Base-by-base conservation (phyloP, 1,140 invertebrate species). In the Papilio dardanus region DNA sequence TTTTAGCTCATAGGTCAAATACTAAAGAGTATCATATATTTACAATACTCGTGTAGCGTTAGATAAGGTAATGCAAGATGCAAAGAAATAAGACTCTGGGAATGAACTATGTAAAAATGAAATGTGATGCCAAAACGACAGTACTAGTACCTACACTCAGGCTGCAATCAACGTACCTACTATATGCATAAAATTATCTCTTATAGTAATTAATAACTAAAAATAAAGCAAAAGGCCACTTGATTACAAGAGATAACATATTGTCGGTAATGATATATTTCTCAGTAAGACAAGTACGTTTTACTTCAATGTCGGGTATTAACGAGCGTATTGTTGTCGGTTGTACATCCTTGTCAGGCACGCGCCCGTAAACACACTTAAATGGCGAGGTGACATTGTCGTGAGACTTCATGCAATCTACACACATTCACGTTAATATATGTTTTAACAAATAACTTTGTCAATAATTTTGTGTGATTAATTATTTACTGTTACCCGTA, bases 251-350 rank as follows among this genome's bases (percentile, higher is more conserved):
- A 62, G 54, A 62, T 62, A 62, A 62, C 54, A 62, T 14, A 62
- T 62, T 28, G 54, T 62, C 54, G 54, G 54, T 62, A 62, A 62
- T 62, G 54, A 62, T 62, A 62, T 62, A 30, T 62, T 62, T 62
- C 54, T 62, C 54, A 10, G 54, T 62, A 62, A 62, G 14, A n/a
- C 50, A 24, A 10, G 24, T 62, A 62, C 54, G 24, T 62, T 62
- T 62, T 62, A 62, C 54, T 62, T 62, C 54, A 62, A 62, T 62
- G 54, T 62, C 54, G 54, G 54, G 24, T 62, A 28, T 28, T 62
- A 62, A 62, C 54, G 54, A 62, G 21, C 24, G 54, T 62, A 62
- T 62, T 62, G 54, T 62, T 62, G 54, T 62, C 54, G 21, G 54
- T 30, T 14, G 54, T 12, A 62, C 54, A 62, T 62, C 54, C 54